Percentiles rank a stretch among this genome's conserved stretches.
These are phyloP conservation scores for Hymenopus coronatus DNA, from an alignment of 2,888 invertebrate species.

Conservation along the genomic window DNA sequence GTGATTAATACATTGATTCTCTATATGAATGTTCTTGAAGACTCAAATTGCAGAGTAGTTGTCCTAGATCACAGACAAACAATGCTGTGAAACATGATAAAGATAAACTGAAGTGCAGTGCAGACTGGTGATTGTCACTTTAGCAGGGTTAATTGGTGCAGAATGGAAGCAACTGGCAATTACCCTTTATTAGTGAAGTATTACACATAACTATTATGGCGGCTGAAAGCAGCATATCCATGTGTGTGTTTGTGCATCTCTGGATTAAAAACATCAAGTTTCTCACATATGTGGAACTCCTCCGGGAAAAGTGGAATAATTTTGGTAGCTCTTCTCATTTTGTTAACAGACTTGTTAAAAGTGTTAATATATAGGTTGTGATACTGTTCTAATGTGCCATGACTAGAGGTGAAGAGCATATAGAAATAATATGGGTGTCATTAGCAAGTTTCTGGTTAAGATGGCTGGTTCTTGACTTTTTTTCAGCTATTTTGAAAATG, in stretches of 20 bases:
- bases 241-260: not conserved
- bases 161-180: not conserved
- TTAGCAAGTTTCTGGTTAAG: not conserved
- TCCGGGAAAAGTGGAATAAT: not conserved
- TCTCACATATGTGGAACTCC: not conserved
- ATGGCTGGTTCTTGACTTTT: not conserved
- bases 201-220: not conserved
- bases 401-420: not conserved
- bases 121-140: not conserved
- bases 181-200: not conserved
- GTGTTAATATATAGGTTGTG: constrained; percentile 25
- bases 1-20: not conserved
- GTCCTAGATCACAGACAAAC: not conserved
- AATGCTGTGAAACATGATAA: not conserved
- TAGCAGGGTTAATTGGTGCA: not conserved
- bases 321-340: not conserved
- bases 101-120: not conserved
- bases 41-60: not conserved
- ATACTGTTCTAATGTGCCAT: constrained; percentile 29
- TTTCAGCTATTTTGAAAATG: not conserved
- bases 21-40: not conserved
- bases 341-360: not conserved
- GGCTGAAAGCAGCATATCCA: not conserved
- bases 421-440: not conserved
- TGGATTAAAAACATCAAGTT: not conserved